phyloP scores from a whole-genome alignment of 2,797 vertebrate species.

The Parauchenoglanis ngamensis region DNA sequence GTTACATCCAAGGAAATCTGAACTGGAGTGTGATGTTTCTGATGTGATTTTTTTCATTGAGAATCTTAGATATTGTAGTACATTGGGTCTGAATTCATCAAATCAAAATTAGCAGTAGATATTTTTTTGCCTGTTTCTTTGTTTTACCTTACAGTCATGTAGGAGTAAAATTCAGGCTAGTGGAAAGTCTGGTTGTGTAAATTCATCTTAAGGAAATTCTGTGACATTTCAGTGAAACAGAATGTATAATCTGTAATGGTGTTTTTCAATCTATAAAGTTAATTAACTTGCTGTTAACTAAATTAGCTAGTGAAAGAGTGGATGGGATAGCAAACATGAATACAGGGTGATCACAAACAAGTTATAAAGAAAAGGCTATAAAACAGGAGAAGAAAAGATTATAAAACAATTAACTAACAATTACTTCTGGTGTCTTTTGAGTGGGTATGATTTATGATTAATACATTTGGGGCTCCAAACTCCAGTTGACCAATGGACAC shows the following conservation, averaged over 20 bases:
- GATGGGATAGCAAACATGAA: neutral
- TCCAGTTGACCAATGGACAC: neutral
- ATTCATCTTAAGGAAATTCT: neutral
- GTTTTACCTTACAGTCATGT: neutral
- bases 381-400: too few species aligned
- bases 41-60: neutral
- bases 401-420: neutral
- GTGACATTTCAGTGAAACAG: neutral
- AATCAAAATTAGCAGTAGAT: neutral
- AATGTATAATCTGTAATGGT: neutral
- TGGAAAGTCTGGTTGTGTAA: neutral
- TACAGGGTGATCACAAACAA: neutral
- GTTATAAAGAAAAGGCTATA: too few species aligned
- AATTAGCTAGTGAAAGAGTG: neutral
- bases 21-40: neutral
- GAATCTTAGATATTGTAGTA: neutral
- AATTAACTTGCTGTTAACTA: neutral
- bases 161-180: neutral
- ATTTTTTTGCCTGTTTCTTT: neutral
- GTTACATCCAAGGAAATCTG: neutral
- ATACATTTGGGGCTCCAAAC: neutral
- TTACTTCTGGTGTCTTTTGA: neutral
- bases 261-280: neutral
- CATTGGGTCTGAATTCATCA: neutral
- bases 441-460: neutral